Conservation (phyloP, 1,140 invertebrate species). For the Drosophila asahinai region DNA sequence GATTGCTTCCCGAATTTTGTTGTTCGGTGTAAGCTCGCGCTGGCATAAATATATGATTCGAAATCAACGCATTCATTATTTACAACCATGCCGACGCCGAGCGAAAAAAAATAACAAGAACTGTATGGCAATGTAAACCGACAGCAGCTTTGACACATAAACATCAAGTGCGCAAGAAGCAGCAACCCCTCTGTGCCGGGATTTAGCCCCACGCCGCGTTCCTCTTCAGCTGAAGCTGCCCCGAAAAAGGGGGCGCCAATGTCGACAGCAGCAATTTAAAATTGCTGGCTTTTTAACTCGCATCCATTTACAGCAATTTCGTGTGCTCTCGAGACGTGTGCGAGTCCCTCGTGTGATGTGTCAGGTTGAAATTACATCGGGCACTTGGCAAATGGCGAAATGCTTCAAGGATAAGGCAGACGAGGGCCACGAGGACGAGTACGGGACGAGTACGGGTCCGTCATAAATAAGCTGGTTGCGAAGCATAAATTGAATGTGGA, state of each 20-base stretch:
- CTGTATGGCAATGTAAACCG: constrained; percentile 63
- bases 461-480: constrained; percentile 67
- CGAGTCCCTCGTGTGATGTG: constrained; percentile 68
- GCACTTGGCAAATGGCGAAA: constrained; percentile 66
- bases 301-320: constrained; percentile 83
- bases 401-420: constrained; percentile 62
- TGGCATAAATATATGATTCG: constrained; percentile 77
- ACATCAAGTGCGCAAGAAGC: constrained; percentile 74
- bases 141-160: constrained; percentile 77
- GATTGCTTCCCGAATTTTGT: constrained; percentile 27
- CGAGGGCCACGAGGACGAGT: background rate
- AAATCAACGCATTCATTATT: constrained; percentile 82
- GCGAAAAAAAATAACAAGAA: constrained; percentile 40
- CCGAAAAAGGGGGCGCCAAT: constrained; percentile 54
- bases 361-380: constrained; percentile 83
- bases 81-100: constrained; percentile 55
- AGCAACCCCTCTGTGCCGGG: constrained; percentile 12
- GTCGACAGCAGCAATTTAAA: constrained; percentile 80
- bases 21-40: constrained; percentile 47
- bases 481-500: constrained; percentile 65
- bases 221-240: background rate
- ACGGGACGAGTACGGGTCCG: background rate
- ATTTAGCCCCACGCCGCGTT: background rate
- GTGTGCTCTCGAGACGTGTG: constrained; percentile 56
- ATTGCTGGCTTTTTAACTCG: constrained; percentile 83